Evolutionary conservation across 2,113 vertebrate genomes (phyloP), one percentile per base, ranked within the genome.

Genomic region (Zosterops pallidus): DNA sequence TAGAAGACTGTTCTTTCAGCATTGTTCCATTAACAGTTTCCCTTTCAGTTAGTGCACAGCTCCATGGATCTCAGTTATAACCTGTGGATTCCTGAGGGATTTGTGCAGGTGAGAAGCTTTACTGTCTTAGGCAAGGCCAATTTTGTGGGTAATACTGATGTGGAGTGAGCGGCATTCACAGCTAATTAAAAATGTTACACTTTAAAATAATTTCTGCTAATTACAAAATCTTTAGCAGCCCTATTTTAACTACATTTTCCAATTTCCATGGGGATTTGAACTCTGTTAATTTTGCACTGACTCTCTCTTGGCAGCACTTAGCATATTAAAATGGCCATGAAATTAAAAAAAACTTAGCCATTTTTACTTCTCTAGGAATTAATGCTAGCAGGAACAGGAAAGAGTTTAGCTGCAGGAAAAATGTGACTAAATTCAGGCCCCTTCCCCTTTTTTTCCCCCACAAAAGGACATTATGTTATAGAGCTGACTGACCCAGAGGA

Each of bases 151-250:
- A 85, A 85, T 57, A 41, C 16, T 50, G 63, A 89, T 52, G n/a
- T 0, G 0, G 77, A 85, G 74, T 39, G 53, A 72, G 74, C 2
- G 5, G 46, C 6, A 1, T 63, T 90, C 23, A 3, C 52, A 91
- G 74, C 35, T 92, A 69, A 95, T 95, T 93, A 91, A 91, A 95
- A 93, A 83, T 70, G 35, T 55, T 67, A 42, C 37, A 25, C 79
- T 95, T 94, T 35, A 94, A 96, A 95, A 95, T 88, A 22, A 70
- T 91, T 89, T 92, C 72, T 83, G 33, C 55, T 88, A 96, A 94
- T 94, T 92, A 63, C 46, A 88, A 90, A 80, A 88, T 94, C 83
- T 88, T 96, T 95, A 88, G 50, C 50, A 44, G 87, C 50, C 69
- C 29, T 76, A 70, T 94, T 95, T 95, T 95, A 89, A 92, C 78